phyloP scores from a whole-genome alignment of 2,888 invertebrate genomes.

The Campoplex capitator region DNA sequence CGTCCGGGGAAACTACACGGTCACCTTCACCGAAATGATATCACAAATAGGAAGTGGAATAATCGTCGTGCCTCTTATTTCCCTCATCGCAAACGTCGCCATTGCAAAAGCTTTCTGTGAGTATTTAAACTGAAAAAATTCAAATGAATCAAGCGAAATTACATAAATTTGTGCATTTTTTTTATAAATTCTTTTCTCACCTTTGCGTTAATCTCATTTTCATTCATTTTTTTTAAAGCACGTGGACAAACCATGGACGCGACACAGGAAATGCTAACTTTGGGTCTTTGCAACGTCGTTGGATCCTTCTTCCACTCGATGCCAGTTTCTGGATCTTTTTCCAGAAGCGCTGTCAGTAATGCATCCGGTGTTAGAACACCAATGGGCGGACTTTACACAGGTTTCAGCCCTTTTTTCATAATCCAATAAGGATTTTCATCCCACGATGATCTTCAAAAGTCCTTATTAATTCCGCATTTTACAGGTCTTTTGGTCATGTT shows the following conservation, averaged over 20 bases:
- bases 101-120: slow-evolving; percentile 94
- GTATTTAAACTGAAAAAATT: slow-evolving; percentile 76
- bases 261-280: slow-evolving; percentile 92
- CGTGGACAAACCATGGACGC: slow-evolving; percentile 90
- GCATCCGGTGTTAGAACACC: slow-evolving; percentile 92
- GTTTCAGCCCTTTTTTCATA: slow-evolving; percentile 81
- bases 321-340: slow-evolving; percentile 91
- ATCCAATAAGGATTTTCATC: neutral
- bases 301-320: slow-evolving; percentile 92
- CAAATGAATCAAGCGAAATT: neutral
- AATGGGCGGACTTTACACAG: slow-evolving; percentile 90
- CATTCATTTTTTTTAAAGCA: slow-evolving; percentile 84
- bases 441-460: neutral
- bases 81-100: slow-evolving; percentile 92
- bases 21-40: slow-evolving; percentile 86
- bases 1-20: slow-evolving; percentile 85
- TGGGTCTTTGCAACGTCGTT: slow-evolving; percentile 90
- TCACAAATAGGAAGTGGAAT: slow-evolving; percentile 89
- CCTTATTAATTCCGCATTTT: slow-evolving; percentile 56
- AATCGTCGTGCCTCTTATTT: slow-evolving; percentile 90
- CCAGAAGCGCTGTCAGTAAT: slow-evolving; percentile 92
- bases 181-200: neutral
- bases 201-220: neutral
- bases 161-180: neutral
- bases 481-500: slow-evolving; percentile 89